Percentiles rank a stretch among this genome's conserved stretches.
phyloP scores from a whole-genome alignment of 2,797 vertebrate genomes.

The Betta splendens region DNA sequence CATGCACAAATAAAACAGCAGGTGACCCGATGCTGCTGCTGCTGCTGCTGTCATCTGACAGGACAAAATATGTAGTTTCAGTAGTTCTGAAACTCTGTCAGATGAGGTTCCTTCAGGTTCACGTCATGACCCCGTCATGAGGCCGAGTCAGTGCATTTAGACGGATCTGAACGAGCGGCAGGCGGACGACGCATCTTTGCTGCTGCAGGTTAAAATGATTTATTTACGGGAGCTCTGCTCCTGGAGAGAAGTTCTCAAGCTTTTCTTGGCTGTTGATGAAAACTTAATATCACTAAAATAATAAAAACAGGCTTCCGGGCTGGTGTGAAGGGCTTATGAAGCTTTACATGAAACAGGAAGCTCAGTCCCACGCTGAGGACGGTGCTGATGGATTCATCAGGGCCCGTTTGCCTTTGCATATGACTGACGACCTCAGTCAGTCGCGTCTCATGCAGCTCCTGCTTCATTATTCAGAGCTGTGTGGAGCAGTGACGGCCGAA shows the following conservation, averaged over 20 bases:
- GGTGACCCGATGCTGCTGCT: no score
- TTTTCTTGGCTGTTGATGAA: not conserved
- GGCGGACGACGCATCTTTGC: not conserved
- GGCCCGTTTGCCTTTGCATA: constrained; percentile 21
- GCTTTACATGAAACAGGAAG: constrained; percentile 1
- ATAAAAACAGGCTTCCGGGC: not conserved
- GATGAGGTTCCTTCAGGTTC: no score
- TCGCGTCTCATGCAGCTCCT: constrained; percentile 28
- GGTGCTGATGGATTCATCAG: constrained; percentile 26
- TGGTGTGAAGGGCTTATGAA: not conserved
- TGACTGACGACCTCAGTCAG: constrained; percentile 21
- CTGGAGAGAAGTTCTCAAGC: not conserved
- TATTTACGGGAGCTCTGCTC: not conserved
- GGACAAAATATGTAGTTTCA: no score
- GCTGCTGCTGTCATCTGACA: no score
- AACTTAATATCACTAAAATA: constrained; percentile 5
- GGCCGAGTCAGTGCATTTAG: not conserved
- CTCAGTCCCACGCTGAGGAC: constrained; percentile 10
- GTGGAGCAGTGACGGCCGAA: not conserved
- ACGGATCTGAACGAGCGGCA: constrained; percentile 1
- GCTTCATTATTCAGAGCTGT: constrained; percentile 34
- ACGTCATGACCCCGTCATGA: no score
- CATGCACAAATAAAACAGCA: no score
- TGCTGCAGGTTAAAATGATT: not conserved
- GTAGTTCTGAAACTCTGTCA: no score